phyloP scores from a whole-genome alignment of 2,888 invertebrate species.

The Chymomyza amoena region DNA sequence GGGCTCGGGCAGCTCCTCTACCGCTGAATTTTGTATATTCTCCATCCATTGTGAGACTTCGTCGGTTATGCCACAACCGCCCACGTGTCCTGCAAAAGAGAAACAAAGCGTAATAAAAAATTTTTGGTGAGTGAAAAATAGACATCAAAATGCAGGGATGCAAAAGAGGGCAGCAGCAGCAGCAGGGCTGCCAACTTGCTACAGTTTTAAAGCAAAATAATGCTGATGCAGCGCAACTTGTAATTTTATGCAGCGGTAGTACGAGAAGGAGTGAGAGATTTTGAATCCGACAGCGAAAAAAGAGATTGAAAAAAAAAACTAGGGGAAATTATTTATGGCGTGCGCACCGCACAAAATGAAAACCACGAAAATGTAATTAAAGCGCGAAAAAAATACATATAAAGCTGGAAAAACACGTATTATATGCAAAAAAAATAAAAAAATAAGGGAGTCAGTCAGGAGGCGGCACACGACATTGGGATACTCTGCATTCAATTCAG shows the following conservation, averaged over 20 bases:
- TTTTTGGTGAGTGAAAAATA: constrained; percentile 9
- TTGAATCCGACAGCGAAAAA: neutral
- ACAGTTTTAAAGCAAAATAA: constrained; percentile 51
- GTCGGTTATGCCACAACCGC: constrained; percentile 93
- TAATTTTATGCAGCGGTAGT: constrained; percentile 33
- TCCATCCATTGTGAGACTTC: constrained; percentile 96
- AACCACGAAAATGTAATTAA: constrained; percentile 74
- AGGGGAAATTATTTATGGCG: constrained; percentile 68
- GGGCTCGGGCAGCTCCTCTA: constrained; percentile 80
- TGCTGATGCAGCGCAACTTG: constrained; percentile 57
- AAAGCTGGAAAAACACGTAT: constrained; percentile 7
- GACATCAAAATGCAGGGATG: neutral
- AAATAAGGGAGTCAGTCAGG: too few species aligned
- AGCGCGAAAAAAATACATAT: constrained; percentile 38
- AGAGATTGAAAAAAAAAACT: constrained; percentile 20
- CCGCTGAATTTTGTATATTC: constrained; percentile 88
- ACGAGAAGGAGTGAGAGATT: constrained; percentile 5
- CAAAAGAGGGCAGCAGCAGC: too few species aligned
- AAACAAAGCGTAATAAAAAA: constrained; percentile 11
- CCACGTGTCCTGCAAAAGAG: constrained; percentile 84
- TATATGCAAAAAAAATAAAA: constrained; percentile 4
- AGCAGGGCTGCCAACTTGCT: constrained; percentile 4
- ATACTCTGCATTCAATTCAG: too few species aligned
- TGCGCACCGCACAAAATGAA: constrained; percentile 43
- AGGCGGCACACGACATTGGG: neutral